Conservation (phyloP, 2,888 invertebrate genomes). For the Drosophila kambysellisi region DNA sequence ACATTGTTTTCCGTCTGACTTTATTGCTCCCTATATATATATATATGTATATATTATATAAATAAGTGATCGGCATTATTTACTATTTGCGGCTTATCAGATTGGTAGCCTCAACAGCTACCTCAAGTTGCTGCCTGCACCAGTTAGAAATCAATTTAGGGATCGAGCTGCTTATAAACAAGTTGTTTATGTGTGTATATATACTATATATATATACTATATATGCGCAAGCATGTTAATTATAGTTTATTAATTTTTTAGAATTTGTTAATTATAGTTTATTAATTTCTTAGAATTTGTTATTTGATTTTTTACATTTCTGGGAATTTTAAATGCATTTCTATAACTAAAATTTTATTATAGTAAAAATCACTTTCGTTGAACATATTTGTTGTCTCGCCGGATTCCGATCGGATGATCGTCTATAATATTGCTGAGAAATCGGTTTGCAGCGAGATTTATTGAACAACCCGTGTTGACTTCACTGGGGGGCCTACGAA, state of each 20-base stretch:
- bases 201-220: not conserved
- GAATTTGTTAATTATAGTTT: constrained; percentile 53
- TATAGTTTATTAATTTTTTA: too few species aligned
- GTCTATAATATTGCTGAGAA: constrained; percentile 13
- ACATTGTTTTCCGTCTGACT: constrained; percentile 27
- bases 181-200: constrained; percentile 41
- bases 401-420: constrained; percentile 44
- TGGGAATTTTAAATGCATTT: not conserved
- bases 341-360: not conserved
- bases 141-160: constrained; percentile 50
- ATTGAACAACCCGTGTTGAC: constrained; percentile 47
- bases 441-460: constrained; percentile 12
- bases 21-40: constrained; percentile 9
- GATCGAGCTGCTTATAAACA: constrained; percentile 52
- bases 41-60: not conserved
- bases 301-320: too few species aligned
- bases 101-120: constrained; percentile 53
- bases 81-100: constrained; percentile 45
- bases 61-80: not conserved
- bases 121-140: constrained; percentile 34
- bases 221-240: constrained; percentile 31
- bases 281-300: too few species aligned
- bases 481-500: constrained; percentile 55
- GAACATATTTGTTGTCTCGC: constrained; percentile 1
- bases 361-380: not conserved